phyloP scores from a whole-genome alignment of 1,140 invertebrate genomes.

The Asobara japonica region DNA sequence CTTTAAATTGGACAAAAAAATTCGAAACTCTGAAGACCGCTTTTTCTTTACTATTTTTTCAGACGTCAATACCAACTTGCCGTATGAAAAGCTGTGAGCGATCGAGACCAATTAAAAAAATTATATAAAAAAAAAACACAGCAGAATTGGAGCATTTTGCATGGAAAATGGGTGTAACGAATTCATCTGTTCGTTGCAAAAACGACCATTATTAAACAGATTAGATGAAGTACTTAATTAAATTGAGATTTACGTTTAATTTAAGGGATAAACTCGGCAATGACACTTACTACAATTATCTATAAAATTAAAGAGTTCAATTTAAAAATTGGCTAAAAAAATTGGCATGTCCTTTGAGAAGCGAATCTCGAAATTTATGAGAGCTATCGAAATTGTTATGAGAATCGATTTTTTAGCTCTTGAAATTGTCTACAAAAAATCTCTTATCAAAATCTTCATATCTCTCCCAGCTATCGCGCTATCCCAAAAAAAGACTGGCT shows the following conservation, averaged over 20 bases:
- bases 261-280: neutral
- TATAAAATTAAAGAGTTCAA: too few species aligned
- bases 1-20: neutral
- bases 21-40: slow-evolving; percentile 51
- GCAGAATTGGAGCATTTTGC: slow-evolving; percentile 2
- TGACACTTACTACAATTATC: too few species aligned
- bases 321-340: too few species aligned
- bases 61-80: slow-evolving; percentile 88
- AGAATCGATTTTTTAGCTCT: too few species aligned
- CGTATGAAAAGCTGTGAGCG: slow-evolving; percentile 87
- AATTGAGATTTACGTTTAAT: neutral
- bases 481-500: too few species aligned
- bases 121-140: slow-evolving; percentile 39
- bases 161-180: too few species aligned
- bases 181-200: neutral
- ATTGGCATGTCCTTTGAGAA: too few species aligned
- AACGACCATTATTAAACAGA: neutral
- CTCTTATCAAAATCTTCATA: too few species aligned
- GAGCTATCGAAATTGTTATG: too few species aligned
- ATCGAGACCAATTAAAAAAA: slow-evolving; percentile 58
- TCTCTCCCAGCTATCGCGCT: too few species aligned
- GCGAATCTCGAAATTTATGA: too few species aligned
- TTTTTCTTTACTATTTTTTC: slow-evolving; percentile 76
- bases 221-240: neutral
- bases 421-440: too few species aligned